Evolutionary conservation across 2,113 vertebrate genomes (phyloP).

Genomic region (Callocephalon fimbriatum): DNA sequence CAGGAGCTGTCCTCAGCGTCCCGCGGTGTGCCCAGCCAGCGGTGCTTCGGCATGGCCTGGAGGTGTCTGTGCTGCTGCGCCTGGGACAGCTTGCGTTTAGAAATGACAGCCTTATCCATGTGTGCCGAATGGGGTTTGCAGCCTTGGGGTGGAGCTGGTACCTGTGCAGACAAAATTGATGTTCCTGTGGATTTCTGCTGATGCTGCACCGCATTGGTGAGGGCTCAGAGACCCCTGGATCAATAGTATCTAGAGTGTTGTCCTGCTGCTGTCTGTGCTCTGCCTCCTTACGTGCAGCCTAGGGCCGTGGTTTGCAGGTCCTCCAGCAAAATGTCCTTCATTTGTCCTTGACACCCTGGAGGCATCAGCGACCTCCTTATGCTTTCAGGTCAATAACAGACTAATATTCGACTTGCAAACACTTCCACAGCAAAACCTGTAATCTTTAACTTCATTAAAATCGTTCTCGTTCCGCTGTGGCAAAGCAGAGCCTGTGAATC

Average conservation of each 20-base stretch:
- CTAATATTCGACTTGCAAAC: not conserved
- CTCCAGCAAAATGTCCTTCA: not conserved
- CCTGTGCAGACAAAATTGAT: not conserved
- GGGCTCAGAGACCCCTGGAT: not conserved
- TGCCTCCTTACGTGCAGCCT: not conserved
- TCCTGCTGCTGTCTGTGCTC: not conserved
- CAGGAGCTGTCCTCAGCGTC: not conserved
- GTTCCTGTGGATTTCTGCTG: not conserved
- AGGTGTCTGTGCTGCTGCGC: not conserved
- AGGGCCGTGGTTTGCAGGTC: fast-evolving
- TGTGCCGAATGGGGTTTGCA: not conserved
- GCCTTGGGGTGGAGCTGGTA: not conserved
- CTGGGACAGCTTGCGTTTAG: fast-evolving
- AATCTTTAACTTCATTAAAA: constrained; percentile 25
- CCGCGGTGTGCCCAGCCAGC: not conserved
- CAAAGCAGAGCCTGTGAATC: not conserved
- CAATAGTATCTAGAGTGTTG: fast-evolving
- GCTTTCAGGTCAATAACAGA: not conserved
- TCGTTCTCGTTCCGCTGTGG: not conserved
- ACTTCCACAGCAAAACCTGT: not conserved
- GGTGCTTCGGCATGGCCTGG: not conserved
- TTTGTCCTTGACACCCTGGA: not conserved
- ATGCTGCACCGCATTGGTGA: fast-evolving
- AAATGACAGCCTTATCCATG: fast-evolving
- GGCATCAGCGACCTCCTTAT: not conserved